These are phyloP conservation scores for Tenualosa thibaudeaui DNA, from an alignment of 2,797 vertebrate species.

Conservation along the genomic window DNA sequence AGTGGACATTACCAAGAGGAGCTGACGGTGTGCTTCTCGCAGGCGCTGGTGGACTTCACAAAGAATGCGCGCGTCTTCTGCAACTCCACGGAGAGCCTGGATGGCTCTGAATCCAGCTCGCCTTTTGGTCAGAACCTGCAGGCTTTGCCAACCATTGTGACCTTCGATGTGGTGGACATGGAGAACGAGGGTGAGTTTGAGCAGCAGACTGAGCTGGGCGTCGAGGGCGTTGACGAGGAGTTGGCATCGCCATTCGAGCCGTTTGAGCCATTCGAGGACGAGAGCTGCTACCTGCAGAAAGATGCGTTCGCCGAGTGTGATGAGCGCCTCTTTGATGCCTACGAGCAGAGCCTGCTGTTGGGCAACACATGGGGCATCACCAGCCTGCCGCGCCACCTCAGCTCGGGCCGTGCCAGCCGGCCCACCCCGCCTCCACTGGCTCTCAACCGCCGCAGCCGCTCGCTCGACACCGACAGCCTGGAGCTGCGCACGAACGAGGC, in stretches of 20 bases:
- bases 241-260: constrained; percentile 70
- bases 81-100: constrained; percentile 78
- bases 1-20: constrained; percentile 73
- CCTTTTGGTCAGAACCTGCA: constrained; percentile 89
- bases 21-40: constrained; percentile 88
- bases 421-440: constrained; percentile 79
- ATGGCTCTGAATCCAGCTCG: constrained; percentile 79
- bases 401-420: constrained; percentile 77
- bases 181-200: constrained; percentile 95
- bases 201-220: constrained; percentile 83
- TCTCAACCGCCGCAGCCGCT: constrained; percentile 87
- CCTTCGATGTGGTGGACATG: constrained; percentile 94
- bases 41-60: constrained; percentile 91
- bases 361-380: constrained; percentile 86
- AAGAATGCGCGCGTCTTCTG: constrained; percentile 85
- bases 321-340: constrained; percentile 81
- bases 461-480: constrained; percentile 88
- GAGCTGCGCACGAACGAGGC: constrained; percentile 77
- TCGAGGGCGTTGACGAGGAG: constrained; percentile 79
- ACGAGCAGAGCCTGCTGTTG: constrained; percentile 76
- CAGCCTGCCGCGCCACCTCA: constrained; percentile 90
- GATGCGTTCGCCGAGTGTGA: constrained; percentile 87
- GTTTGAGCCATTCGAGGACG: constrained; percentile 84
- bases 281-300: constrained; percentile 80
- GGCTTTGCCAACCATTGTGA: constrained; percentile 92